Percentiles rank a stretch among this genome's conserved stretches.
Conservation (phyloP, 92 coral and sea anemone species). For the Paramuricea clavata region DNA sequence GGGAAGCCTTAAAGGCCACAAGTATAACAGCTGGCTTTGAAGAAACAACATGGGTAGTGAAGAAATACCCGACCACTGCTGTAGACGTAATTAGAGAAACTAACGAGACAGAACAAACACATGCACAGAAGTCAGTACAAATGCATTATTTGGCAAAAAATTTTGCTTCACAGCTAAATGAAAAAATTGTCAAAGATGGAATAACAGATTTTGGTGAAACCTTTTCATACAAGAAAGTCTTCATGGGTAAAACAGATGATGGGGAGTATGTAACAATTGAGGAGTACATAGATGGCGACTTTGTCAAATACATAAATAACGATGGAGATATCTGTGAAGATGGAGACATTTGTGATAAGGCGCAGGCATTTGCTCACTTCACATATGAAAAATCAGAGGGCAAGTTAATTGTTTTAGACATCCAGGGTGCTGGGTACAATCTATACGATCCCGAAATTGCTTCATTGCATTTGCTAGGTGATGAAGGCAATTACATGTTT, state of each 20-base stretch:
- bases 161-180: conserved; percentile 36
- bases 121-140: conserved; percentile 40
- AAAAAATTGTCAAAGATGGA: conserved; percentile 27
- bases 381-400: conserved; percentile 64
- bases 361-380: conserved; percentile 66
- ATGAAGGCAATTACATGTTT: conserved; percentile 37
- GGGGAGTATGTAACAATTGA: conserved; percentile 68
- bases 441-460: conserved; percentile 73
- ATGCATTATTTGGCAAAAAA: conserved; percentile 50
- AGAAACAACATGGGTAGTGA: conserved; percentile 69
- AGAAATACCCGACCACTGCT: conserved; percentile 39
- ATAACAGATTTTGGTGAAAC: conserved; percentile 50
- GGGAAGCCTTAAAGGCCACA: conserved; percentile 73
- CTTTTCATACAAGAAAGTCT: conserved; percentile 61
- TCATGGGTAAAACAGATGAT: conserved; percentile 62
- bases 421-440: conserved; percentile 66
- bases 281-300: conserved; percentile 62
- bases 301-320: conserved; percentile 66
- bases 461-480: conserved; percentile 46
- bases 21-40: conserved; percentile 71
- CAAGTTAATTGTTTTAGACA: conserved; percentile 56
- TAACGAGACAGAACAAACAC: conserved; percentile 39
- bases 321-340: conserved; percentile 71
- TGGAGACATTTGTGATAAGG: conserved; percentile 61
- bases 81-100: conserved; percentile 11